Evolutionary conservation across 2,113 vertebrate genomes (phyloP), one percentile per base, ranked within the genome.

Genomic region (Melanotaenia duboulayi): DNA sequence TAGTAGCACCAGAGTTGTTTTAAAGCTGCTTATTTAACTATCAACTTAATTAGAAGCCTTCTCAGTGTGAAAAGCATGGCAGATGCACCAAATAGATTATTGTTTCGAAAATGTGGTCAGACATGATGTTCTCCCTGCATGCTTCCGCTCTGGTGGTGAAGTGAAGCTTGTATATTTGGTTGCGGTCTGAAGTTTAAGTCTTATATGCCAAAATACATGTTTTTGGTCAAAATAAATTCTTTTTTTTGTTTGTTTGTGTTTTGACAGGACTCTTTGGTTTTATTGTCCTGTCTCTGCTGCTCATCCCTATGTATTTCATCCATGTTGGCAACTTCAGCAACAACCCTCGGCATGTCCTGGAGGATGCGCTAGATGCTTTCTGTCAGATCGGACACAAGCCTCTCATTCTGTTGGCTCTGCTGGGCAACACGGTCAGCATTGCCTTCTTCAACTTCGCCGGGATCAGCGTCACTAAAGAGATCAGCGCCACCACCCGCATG

Each of bases 381-480:
- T 99, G 97, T 86, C 97, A 99, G 88, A 90, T 99, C 2, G 94
- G 95, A 50, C 78, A 77, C 60, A 88, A 91, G 23, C 96, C 97
- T 0, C 93, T 96, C 32, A 96, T 98, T 12, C 6, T 95, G 0
- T 1, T 98, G 74, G 96, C 97, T 0, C 90, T 99, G 79, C 89
- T 96, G 76, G 96, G 95, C 19, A 98, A 97, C 91, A 95, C 96
- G 1, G 91, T 95, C 79, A 98, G 97, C 92, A 99, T 99, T 8
- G 95, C 97, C 75, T 98, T 97, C 95, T 99, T 98, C 92, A 98
- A 99, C 92, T 98, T 98, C 0, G 96, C 97, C 0, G 97, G 97
- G 28, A 95, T 99, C 93, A 98, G 97, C 0, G 96, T 99, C 84
- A 99, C 97, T 51, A 99, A 97, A 69, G 97, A 99, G 85, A 94